A percentile compares a stretch with the other conserved stretches of the same genome.
These are phyloP conservation scores for Steinernema hermaphroditum DNA, from an alignment of 2,888 invertebrate species.

Conservation along the genomic window DNA sequence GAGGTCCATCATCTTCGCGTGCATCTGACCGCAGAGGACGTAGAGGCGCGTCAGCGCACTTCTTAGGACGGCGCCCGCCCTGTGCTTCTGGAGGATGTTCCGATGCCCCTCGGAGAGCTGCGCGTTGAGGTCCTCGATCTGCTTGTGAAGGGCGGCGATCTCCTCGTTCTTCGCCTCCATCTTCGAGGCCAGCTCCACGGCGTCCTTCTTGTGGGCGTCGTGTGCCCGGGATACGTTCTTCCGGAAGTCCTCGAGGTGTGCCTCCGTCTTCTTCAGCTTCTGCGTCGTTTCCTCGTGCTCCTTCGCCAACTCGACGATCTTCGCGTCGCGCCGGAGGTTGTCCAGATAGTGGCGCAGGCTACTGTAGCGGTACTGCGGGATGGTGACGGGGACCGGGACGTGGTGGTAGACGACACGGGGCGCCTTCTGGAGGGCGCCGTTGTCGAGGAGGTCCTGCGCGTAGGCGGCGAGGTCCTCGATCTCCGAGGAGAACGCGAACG, in stretches of 20 bases:
- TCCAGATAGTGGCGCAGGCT: constrained; percentile 9
- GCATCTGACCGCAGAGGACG: not conserved
- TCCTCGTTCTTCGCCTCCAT: not conserved
- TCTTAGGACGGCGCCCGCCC: not conserved
- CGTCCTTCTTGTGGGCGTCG: not conserved
- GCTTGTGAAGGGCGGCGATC: not conserved
- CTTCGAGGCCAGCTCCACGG: not conserved
- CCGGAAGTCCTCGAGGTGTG: not conserved
- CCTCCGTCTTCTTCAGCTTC: not conserved
- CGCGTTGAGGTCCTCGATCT: not conserved
- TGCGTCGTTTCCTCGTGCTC: not conserved
- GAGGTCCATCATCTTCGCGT: not conserved
- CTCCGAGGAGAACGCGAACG: not conserved
- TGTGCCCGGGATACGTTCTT: not conserved
- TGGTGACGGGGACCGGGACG: not conserved
- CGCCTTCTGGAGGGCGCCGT: not conserved
- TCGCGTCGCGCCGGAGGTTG: not conserved
- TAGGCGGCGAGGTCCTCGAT: constrained; percentile 8
- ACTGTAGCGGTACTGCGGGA: not conserved
- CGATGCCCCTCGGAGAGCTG: not conserved
- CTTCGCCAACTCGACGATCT: not conserved
- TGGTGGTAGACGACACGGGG: not conserved
- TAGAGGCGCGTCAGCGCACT: not conserved
- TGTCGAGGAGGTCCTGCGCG: not conserved
- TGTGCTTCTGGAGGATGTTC: not conserved